A percentile compares a stretch with the other conserved stretches of the same genome.
Conservation (phyloP, 2,113 vertebrate genomes). For the Noctilio leporinus region DNA sequence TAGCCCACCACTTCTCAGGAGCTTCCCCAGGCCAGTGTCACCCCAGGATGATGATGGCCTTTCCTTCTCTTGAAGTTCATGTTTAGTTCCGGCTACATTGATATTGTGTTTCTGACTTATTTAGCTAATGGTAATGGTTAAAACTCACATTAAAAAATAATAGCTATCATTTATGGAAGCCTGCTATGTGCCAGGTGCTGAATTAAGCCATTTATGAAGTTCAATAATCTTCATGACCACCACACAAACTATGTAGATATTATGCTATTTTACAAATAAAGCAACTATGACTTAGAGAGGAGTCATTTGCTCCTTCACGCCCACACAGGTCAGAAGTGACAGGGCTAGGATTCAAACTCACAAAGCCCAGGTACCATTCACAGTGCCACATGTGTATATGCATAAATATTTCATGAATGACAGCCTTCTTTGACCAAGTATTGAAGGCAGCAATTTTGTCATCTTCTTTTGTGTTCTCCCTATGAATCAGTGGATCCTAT, state of each 20-base stretch:
- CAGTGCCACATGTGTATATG: too few species aligned
- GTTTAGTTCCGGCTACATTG: neutral
- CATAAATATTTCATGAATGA: too few species aligned
- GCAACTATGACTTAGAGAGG: too few species aligned
- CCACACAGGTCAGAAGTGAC: neutral
- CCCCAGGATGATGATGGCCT: neutral
- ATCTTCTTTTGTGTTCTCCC: neutral
- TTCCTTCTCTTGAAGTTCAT: neutral
- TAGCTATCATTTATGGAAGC: neutral
- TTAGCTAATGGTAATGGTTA: neutral
- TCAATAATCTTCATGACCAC: neutral
- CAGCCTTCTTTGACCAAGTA: neutral
- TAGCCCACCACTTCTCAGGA: neutral
- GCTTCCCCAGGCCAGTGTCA: neutral
- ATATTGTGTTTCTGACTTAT: neutral
- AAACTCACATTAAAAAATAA: neutral
- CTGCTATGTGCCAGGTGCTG: neutral
- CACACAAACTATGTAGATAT: neutral
- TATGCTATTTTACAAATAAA: neutral
- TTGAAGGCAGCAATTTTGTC: neutral
- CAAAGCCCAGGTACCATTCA: neutral
- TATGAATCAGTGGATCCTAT: neutral
- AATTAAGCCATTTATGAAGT: neutral
- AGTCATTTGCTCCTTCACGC: neutral
- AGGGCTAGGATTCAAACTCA: neutral